Evolutionary conservation across 1,140 invertebrate species (phyloP).

Genomic region (Drosophila serrata): DNA sequence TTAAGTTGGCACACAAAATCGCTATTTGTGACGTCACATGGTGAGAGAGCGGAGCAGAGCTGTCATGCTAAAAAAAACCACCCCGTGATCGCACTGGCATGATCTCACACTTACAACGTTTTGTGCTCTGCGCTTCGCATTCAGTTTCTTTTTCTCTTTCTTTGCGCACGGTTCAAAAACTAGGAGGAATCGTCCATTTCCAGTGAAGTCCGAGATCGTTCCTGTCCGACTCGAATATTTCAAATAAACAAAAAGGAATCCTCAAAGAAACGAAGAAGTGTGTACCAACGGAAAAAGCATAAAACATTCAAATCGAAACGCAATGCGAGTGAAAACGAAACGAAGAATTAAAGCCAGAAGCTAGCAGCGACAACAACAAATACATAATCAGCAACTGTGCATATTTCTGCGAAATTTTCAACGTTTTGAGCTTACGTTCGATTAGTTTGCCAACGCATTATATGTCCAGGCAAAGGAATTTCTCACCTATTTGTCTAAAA

Average conservation of each 20-base stretch:
- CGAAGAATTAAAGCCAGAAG: slow-evolving; percentile 35
- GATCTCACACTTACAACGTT: slow-evolving; percentile 50
- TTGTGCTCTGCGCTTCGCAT: slow-evolving; percentile 65
- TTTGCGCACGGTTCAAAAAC: slow-evolving; percentile 71
- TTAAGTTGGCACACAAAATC: too few species aligned
- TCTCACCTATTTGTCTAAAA: slow-evolving; percentile 29
- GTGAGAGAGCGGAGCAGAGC: slow-evolving; percentile 5
- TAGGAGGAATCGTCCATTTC: slow-evolving; percentile 72
- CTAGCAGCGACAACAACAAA: slow-evolving; percentile 59
- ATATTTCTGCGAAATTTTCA: slow-evolving; percentile 69
- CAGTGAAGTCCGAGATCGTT: slow-evolving; percentile 70
- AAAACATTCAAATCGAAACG: slow-evolving; percentile 32
- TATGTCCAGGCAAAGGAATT: slow-evolving; percentile 26
- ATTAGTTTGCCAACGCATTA: slow-evolving; percentile 7
- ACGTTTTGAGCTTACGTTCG: slow-evolving; percentile 25
- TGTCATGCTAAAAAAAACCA: background rate
- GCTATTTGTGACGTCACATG: slow-evolving; percentile 20
- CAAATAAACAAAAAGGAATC: slow-evolving; percentile 65
- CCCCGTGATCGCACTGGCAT: slow-evolving; percentile 14
- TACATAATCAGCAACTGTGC: slow-evolving; percentile 74
- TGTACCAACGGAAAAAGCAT: slow-evolving; percentile 52
- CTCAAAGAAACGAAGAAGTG: slow-evolving; percentile 44
- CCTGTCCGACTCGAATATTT: slow-evolving; percentile 70
- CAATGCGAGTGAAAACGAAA: slow-evolving; percentile 49
- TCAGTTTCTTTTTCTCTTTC: slow-evolving; percentile 80